Evolutionary conservation across 2,888 invertebrate genomes (phyloP).

Genomic region (Allophyes oxyacanthae): DNA sequence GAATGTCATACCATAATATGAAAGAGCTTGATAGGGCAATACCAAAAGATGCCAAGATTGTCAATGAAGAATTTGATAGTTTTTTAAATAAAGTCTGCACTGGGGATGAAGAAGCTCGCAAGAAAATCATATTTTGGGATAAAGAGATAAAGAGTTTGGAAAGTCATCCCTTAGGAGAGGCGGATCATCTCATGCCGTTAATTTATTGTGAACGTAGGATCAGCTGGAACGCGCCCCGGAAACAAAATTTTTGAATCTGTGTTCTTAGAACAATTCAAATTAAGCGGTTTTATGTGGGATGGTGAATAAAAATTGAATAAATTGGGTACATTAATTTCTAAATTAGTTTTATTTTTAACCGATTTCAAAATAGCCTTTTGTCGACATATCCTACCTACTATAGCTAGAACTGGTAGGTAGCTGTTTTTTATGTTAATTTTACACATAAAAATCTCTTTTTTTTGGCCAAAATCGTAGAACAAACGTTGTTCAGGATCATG

Average conservation of each 20-base stretch:
- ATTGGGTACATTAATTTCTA: no score
- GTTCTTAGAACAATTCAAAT: constrained; percentile 58
- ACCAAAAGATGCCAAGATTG: constrained; percentile 12
- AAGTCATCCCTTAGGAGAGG: constrained; percentile 62
- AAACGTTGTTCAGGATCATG: no score
- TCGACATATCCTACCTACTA: no score
- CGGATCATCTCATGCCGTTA: constrained; percentile 72
- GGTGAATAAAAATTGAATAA: constrained; percentile 5
- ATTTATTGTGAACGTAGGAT: constrained; percentile 67
- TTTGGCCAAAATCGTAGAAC: no score
- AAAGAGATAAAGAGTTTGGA: constrained; percentile 52
- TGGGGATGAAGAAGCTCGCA: constrained; percentile 61
- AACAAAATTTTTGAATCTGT: constrained; percentile 62
- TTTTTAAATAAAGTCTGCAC: constrained; percentile 45
- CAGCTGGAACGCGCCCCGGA: constrained; percentile 59
- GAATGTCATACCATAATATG: constrained; percentile 63
- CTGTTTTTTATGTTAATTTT: no score
- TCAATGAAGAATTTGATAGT: constrained; percentile 40
- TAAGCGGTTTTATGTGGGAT: constrained; percentile 68
- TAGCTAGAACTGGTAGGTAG: no score
- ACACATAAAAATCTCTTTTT: no score
- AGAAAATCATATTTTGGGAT: constrained; percentile 58
- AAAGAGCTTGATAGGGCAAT: constrained; percentile 22
- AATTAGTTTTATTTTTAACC: no score
- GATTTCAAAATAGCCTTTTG: no score